Conservation (phyloP, 2,797 vertebrate genomes). For the Clamator glandarius region DNA sequence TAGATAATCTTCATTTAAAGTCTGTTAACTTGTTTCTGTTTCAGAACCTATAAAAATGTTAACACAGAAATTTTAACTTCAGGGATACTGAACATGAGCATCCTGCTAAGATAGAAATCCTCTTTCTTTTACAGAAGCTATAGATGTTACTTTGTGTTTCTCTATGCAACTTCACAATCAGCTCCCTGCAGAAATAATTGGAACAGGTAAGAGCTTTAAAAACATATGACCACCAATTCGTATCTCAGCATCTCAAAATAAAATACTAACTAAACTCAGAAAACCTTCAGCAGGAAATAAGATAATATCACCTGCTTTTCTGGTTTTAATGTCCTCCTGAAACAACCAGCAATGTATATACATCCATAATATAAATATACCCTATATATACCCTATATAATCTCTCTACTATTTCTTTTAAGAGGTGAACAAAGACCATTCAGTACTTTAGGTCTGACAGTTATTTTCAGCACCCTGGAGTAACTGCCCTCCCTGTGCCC, state of each 20-base stretch:
- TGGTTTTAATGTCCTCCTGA: background rate
- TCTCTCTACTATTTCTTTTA: background rate
- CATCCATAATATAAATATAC: background rate
- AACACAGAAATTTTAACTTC: background rate
- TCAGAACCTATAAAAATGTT: background rate
- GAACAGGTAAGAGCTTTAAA: constrained; percentile 1
- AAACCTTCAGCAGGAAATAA: constrained; percentile 13
- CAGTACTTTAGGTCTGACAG: constrained; percentile 39
- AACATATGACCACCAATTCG: background rate
- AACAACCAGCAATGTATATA: background rate
- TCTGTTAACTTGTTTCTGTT: background rate
- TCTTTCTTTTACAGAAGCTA: background rate
- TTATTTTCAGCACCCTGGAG: constrained; percentile 39
- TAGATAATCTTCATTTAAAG: background rate
- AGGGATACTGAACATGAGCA: background rate
- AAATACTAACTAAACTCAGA: constrained; percentile 2
- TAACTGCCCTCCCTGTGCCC: constrained; percentile 22
- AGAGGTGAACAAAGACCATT: constrained; percentile 59
- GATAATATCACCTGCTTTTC: background rate
- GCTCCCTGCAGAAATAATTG: background rate
- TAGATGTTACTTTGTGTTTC: background rate
- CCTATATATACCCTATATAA: background rate
- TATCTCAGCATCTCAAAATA: background rate
- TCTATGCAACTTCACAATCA: background rate
- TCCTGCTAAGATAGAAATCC: background rate